Evolutionary conservation across 2,888 invertebrate genomes (phyloP), one percentile per base, ranked within the genome.

Genomic region (Phengaris arion): DNA sequence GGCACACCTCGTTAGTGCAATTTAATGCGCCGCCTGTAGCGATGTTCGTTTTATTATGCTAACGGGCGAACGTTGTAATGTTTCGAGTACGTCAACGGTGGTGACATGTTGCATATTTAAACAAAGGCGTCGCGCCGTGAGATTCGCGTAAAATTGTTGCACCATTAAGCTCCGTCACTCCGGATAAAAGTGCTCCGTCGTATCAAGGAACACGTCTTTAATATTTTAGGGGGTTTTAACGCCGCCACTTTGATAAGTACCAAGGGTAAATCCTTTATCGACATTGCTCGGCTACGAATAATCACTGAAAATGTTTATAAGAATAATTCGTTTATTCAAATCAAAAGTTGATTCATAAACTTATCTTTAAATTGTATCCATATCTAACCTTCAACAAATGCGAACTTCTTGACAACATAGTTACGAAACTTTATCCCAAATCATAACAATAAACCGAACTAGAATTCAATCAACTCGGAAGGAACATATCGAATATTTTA

Each of bases 31-130:
- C 85, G 87, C 86, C 86, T 82, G 87, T 82, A 87, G 88, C 89
- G 85, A 83, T 86, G 87, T 85, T 86, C 89, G 85, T 87, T 88
- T 88, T 90, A 92, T 91, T 90, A 91, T 90, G 90, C 91, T 89
- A 88, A 89, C 88, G 87, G 88, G 87, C 87, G 87, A 81, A 83
- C 86, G 88, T 85, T 88, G 86, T 90, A 89, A 89, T 91, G 89
- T 90, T 90, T 91, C 86, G 88, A 90, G 89, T 86, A 89, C 87
- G 87, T 90, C 89, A 89, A 87, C 85, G 85, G 84, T 76, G 87
- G 87, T 89, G 89, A 89, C 88, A 89, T 84, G 87, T 81, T 88
- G 89, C 89, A 90, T 89, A 89, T 89, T 90, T 89, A 89, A 90
- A 85, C 83, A 87, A 85, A 86, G 85, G 82, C 83, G 82, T 81